Percentiles rank a stretch among this genome's conserved stretches.
phyloP scores from a whole-genome alignment of 1,140 invertebrate species.

The Batillaria attramentaria region DNA sequence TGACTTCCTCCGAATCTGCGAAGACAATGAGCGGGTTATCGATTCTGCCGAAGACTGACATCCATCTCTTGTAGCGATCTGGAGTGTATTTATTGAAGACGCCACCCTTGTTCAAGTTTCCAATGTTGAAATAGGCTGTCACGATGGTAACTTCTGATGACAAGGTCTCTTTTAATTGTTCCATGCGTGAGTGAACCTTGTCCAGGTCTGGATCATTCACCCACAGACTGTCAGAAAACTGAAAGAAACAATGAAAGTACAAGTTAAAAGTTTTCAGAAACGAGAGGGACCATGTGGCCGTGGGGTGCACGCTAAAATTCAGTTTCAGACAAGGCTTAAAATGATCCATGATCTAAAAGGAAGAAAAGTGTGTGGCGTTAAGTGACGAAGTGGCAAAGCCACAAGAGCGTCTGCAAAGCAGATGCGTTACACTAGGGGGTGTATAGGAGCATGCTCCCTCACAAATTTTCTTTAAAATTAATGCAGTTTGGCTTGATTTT shows the following conservation, averaged over 20 bases:
- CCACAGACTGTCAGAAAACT: conserved; percentile 35
- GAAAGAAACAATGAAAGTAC: background rate
- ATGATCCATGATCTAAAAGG: no score
- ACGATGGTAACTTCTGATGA: conserved; percentile 54
- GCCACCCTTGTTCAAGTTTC: conserved; percentile 51
- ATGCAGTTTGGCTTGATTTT: no score
- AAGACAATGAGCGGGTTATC: conserved; percentile 56
- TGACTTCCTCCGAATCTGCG: conserved; percentile 49
- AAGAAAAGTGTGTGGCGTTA: no score
- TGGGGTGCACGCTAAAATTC: no score
- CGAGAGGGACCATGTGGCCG: no score
- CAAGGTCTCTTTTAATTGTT: background rate
- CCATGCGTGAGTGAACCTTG: conserved; percentile 35
- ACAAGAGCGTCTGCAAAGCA: no score
- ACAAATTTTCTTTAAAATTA: no score
- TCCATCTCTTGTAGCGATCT: conserved; percentile 52
- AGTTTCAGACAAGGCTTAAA: no score
- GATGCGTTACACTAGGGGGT: no score
- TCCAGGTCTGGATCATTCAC: conserved; percentile 27
- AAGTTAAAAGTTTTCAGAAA: no score
- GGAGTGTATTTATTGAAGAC: conserved; percentile 40
- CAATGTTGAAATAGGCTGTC: conserved; percentile 59
- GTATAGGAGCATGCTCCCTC: no score
- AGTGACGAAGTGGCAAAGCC: no score
- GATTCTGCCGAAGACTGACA: conserved; percentile 51